Conservation (phyloP, 2,797 vertebrate genomes). For the Cuniculus paca region DNA sequence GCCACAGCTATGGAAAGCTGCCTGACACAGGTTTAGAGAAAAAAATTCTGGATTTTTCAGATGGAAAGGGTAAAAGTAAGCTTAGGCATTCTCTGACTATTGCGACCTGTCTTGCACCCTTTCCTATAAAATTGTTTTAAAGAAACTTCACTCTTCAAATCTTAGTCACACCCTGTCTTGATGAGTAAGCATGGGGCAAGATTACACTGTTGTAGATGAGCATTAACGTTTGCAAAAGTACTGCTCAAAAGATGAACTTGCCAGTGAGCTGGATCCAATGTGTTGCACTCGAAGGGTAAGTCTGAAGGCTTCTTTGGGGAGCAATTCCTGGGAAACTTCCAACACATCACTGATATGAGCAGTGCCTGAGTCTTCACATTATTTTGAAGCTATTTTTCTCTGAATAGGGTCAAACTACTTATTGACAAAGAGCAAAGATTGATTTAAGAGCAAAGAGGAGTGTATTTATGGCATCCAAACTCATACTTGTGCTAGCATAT, state of each 20-base stretch:
- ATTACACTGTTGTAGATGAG: accelerated
- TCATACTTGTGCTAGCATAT: neutral
- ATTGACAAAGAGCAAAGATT: too few species aligned
- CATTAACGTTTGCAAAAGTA: too few species aligned
- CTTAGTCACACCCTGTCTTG: too few species aligned
- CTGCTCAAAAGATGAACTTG: neutral
- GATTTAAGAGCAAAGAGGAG: neutral
- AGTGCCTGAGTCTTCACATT: neutral
- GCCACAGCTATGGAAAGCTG: neutral
- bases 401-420: neutral
- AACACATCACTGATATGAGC: neutral
- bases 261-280: neutral
- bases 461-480: neutral
- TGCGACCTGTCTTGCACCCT: neutral
- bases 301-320: neutral
- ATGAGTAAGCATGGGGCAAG: accelerated
- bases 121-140: neutral
- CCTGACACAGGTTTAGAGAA: neutral
- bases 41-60: neutral
- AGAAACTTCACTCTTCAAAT: neutral
- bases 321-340: too few species aligned
- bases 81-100: neutral
- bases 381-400: neutral
- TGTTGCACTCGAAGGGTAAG: neutral
- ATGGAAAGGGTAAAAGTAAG: neutral